These are phyloP conservation scores for Stenodema calcarata DNA, from an alignment of 2,888 invertebrate species.

Conservation along the genomic window DNA sequence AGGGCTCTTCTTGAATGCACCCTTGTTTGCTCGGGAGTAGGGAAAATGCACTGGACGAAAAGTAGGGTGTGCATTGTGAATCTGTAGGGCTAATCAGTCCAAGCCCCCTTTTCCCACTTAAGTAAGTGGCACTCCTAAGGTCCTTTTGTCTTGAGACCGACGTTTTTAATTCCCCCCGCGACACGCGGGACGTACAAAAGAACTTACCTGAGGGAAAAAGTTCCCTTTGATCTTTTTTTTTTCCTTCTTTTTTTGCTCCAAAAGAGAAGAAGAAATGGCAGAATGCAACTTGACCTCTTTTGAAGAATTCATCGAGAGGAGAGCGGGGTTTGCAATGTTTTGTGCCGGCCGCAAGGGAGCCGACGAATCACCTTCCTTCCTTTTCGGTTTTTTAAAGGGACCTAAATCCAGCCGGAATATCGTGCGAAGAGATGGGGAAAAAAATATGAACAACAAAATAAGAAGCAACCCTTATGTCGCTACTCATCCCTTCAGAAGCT, in stretches of 20 bases:
- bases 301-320: slow-evolving; percentile 45
- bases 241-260: background rate
- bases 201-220: slow-evolving; percentile 25
- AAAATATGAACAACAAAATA: slow-evolving; percentile 9
- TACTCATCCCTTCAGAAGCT: background rate
- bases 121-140: slow-evolving; percentile 41
- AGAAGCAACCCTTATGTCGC: background rate
- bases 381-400: background rate
- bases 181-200: background rate
- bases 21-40: slow-evolving; percentile 20
- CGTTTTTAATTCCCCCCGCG: slow-evolving; percentile 39
- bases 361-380: slow-evolving; percentile 31
- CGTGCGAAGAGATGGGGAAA: background rate
- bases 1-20: slow-evolving; percentile 21
- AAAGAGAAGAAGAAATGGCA: slow-evolving; percentile 17
- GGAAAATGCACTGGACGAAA: slow-evolving; percentile 4
- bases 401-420: background rate
- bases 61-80: slow-evolving; percentile 28
- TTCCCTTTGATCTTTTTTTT: background rate
- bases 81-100: slow-evolving; percentile 46
- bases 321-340: slow-evolving; percentile 21
- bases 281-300: slow-evolving; percentile 48
- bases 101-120: slow-evolving; percentile 39
- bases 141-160: slow-evolving; percentile 33
- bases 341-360: slow-evolving; percentile 8